A percentile compares a stretch with the other conserved stretches of the same genome.
These are phyloP conservation scores for Nephotettix cincticeps DNA, from an alignment of 1,140 invertebrate genomes.

Conservation along the genomic window DNA sequence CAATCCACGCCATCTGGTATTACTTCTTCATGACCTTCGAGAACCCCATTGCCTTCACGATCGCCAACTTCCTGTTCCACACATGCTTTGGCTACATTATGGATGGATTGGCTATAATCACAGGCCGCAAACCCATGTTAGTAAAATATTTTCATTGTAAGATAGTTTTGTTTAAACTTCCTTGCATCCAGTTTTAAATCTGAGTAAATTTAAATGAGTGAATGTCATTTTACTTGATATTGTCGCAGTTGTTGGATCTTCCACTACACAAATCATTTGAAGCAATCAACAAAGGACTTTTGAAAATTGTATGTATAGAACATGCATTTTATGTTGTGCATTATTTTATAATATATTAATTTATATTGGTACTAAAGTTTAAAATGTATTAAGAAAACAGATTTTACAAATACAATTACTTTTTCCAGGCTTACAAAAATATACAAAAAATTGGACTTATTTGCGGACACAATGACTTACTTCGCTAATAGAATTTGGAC, in stretches of 20 bases:
- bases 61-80: slow-evolving; percentile 50
- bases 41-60: slow-evolving; percentile 26
- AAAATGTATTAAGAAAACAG: too few relatives aligned
- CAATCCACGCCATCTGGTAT: slow-evolving; percentile 54
- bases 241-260: neutral
- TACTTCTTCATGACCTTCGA: slow-evolving; percentile 51
- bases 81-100: slow-evolving; percentile 47
- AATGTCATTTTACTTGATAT: neutral
- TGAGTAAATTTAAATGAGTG: neutral
- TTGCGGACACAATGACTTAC: slow-evolving; percentile 66
- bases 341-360: too few relatives aligned
- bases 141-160: slow-evolving; percentile 20
- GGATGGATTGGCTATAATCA: slow-evolving; percentile 43
- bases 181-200: neutral
- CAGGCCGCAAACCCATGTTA: slow-evolving; percentile 50
- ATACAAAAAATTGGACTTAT: slow-evolving; percentile 71
- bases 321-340: too few relatives aligned
- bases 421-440: slow-evolving; percentile 65
- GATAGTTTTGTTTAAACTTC: neutral
- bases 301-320: too few relatives aligned
- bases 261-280: neutral
- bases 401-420: too few relatives aligned
- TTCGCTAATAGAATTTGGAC: slow-evolving; percentile 70
- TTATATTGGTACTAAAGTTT: too few relatives aligned
- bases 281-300: too few relatives aligned